A percentile compares a stretch with the other conserved stretches of the same genome.
Evolutionary conservation across 2,113 vertebrate species (phyloP).

Genomic region (Ploceus nigricollis): DNA sequence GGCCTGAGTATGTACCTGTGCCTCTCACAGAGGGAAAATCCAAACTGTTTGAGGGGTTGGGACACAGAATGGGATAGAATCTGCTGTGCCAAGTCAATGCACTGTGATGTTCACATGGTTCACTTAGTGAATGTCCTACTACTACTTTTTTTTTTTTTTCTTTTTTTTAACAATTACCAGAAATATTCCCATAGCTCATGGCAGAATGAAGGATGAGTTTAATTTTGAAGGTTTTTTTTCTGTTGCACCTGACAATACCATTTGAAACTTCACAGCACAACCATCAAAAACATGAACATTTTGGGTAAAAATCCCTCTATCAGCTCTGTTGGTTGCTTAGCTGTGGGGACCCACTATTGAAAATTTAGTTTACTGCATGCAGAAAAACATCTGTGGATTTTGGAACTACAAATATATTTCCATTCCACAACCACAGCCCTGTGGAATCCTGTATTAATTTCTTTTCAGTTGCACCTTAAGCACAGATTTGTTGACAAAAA

Average conservation of each 20-base stretch:
- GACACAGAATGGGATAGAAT: accelerated
- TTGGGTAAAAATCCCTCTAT: neutral
- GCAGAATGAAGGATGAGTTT: neutral
- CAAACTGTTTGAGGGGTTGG: neutral
- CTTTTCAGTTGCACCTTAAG: neutral
- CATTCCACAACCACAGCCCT: neutral
- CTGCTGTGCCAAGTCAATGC: neutral
- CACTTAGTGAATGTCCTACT: neutral
- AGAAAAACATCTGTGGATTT: neutral
- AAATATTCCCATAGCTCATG: neutral
- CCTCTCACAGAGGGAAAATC: neutral
- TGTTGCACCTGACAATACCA: neutral
- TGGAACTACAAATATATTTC: neutral
- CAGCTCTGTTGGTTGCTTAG: neutral
- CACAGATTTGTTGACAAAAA: neutral
- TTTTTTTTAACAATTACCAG: neutral
- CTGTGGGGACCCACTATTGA: neutral
- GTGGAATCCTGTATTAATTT: neutral
- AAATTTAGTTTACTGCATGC: neutral
- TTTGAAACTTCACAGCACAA: neutral
- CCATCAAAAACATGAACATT: accelerated
- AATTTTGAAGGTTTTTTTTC: neutral
- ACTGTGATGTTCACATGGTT: accelerated
- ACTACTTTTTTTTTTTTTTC: accelerated
- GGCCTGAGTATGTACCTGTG: constrained; percentile 76